Evolutionary conservation across 2,888 invertebrate species (phyloP), one percentile per base, ranked within the genome.

Genomic region (Epirrhoe alternata): DNA sequence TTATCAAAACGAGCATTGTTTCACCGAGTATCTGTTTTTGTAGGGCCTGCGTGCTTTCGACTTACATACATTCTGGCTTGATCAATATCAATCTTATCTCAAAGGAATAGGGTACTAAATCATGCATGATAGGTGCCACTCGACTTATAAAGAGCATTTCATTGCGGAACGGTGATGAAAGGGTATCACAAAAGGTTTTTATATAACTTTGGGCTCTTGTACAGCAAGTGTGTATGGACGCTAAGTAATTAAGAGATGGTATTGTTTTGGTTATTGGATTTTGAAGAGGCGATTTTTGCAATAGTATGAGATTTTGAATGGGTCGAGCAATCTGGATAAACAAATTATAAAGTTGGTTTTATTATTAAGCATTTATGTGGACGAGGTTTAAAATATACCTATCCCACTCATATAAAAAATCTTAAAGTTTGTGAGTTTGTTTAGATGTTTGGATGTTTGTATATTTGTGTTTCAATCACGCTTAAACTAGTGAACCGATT

Each of bases 121-220:
- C 8, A 38, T 8, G 38, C 38, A 42, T 12, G 1, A 42, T 12
- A 42, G 38, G 12, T 42, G 12, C 38, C 38, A 42, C 38, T 42
- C 38, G 38, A 42, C 38, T 42, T 42, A 42, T 42, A 92, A 92
- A 90, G 92, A 87, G 82, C 89, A 87, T 87, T 88, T 86, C 87
- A 86, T 82, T 78, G 81, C 78, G 74, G 76, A 63, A 67, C 54
- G 35, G 33, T 59, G 73, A 78, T 84, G 81, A 87, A 89, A 86
- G 89, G 92, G 88, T 88, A 84, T 79, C 74, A 89, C 86, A 91
- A 92, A 91, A 86, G 86, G 76, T 88, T 90, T 91, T 90, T 88
- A 86, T 85, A 87, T 87, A 87, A 88, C 87, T 88, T 90, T 90
- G 72, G 89, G 85, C 85, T 83, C 82, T 84, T 85, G 85, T 81